Percentiles rank a stretch among this genome's conserved stretches.
Conservation (phyloP, 2,797 vertebrate species). For the Eleutherodactylus coqui region DNA sequence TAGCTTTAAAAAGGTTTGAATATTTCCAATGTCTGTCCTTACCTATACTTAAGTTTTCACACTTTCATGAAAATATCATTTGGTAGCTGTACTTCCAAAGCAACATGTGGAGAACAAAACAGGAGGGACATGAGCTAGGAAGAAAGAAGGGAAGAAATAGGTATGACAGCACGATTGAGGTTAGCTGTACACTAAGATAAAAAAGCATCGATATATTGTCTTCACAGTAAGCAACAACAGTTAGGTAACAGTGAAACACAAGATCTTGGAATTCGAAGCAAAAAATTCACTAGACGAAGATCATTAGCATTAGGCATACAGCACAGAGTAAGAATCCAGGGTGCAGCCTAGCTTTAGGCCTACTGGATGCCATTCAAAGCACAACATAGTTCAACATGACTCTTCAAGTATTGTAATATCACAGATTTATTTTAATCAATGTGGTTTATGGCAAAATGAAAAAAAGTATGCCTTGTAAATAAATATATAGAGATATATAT, state of each 20-base stretch:
- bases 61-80: slow-evolving; percentile 71
- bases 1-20: slow-evolving; percentile 79
- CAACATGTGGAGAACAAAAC: slow-evolving; percentile 67
- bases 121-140: slow-evolving; percentile 59
- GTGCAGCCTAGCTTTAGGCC: slow-evolving; percentile 71
- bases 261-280: slow-evolving; percentile 73
- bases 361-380: slow-evolving; percentile 71
- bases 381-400: slow-evolving; percentile 73
- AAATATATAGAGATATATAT: slow-evolving; percentile 63
- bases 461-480: slow-evolving; percentile 66
- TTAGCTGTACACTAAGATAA: slow-evolving; percentile 73
- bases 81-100: slow-evolving; percentile 74
- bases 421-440: slow-evolving; percentile 58
- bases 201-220: slow-evolving; percentile 74
- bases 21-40: slow-evolving; percentile 66
- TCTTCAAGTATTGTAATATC: slow-evolving; percentile 62
- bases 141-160: slow-evolving; percentile 1
- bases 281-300: slow-evolving; percentile 75
- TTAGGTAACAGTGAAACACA: slow-evolving; percentile 77
- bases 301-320: slow-evolving; percentile 74
- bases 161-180: slow-evolving; percentile 72
- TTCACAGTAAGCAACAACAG: slow-evolving; percentile 79
- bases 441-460: slow-evolving; percentile 57
- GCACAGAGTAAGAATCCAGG: slow-evolving; percentile 75
- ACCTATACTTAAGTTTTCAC: slow-evolving; percentile 65